Percentiles rank a stretch among this genome's conserved stretches.
Evolutionary conservation across 2,888 invertebrate species (phyloP).

Genomic region (Eupithecia centaureata): DNA sequence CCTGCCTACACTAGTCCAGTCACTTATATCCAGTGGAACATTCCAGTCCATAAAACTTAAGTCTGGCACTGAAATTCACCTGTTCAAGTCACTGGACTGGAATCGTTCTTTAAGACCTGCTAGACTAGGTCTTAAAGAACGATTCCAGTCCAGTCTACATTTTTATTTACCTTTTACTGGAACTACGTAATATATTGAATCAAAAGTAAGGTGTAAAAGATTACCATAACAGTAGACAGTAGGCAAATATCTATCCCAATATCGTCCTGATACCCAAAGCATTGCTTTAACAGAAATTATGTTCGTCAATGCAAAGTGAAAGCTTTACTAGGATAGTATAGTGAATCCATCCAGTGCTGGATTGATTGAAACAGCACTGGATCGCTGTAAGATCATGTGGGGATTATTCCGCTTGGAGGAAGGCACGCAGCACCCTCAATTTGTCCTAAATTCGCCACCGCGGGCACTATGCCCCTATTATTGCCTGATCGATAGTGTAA

Average conservation of each 20-base stretch:
- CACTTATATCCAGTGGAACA: background rate
- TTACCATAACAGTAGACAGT: background rate
- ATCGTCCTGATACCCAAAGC: background rate
- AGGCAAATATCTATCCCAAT: background rate
- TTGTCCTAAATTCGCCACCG: conserved; percentile 79
- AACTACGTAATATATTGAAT: background rate
- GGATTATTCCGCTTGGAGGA: conserved; percentile 67
- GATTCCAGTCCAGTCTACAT: background rate
- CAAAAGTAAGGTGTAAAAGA: background rate
- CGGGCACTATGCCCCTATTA: conserved; percentile 75
- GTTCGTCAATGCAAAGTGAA: background rate
- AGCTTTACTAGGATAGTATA: background rate
- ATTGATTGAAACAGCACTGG: background rate
- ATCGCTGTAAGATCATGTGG: conserved; percentile 48
- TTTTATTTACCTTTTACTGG: background rate
- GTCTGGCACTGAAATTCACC: background rate
- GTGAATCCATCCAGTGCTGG: background rate
- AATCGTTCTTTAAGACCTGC: background rate
- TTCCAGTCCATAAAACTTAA: too few relatives aligned
- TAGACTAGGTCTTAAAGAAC: background rate
- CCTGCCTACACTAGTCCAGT: background rate
- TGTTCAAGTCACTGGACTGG: background rate
- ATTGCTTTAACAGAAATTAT: background rate
- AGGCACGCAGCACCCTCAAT: conserved; percentile 76
- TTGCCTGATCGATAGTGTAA: conserved; percentile 80